Percentiles rank a stretch among this genome's conserved stretches.
These are phyloP conservation scores for Murina feae DNA, from an alignment of 2,113 vertebrate genomes.

Conservation along the genomic window DNA sequence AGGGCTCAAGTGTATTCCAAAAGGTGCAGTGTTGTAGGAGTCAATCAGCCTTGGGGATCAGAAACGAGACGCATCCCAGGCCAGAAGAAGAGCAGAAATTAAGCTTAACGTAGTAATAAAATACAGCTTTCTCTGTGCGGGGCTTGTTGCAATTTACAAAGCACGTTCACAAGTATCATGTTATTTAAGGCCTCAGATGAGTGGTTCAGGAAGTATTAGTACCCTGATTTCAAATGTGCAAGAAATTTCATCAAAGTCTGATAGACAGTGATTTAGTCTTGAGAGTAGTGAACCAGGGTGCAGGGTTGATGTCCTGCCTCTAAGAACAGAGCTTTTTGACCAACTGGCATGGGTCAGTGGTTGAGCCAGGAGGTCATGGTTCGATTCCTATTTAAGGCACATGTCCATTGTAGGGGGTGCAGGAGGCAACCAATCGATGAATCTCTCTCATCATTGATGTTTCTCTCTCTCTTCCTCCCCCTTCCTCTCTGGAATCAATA, in stretches of 20 bases:
- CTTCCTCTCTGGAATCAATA: background rate
- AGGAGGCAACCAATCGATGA: background rate
- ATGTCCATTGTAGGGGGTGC: background rate
- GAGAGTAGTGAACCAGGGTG: background rate
- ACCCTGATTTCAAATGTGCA: background rate
- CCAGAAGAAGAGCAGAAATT: constrained; percentile 3
- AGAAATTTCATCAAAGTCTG: background rate
- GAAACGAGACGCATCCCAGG: background rate
- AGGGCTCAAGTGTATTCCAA: background rate
- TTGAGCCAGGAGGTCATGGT: background rate
- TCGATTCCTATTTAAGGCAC: background rate
- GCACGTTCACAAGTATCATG: background rate
- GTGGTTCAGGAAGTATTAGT: background rate
- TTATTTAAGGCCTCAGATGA: background rate
- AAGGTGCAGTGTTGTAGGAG: background rate
- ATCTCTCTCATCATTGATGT: background rate
- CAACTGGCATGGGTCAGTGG: background rate
- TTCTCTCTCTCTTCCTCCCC: background rate
- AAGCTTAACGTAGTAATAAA: background rate
- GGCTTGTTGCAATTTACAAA: background rate
- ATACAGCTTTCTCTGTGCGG: background rate
- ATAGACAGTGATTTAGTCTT: background rate
- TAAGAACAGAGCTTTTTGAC: background rate
- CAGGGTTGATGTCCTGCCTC: background rate
- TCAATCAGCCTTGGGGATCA: background rate